Conservation (phyloP, 2,888 invertebrate genomes). For the Cryptophagus acutangulus region DNA sequence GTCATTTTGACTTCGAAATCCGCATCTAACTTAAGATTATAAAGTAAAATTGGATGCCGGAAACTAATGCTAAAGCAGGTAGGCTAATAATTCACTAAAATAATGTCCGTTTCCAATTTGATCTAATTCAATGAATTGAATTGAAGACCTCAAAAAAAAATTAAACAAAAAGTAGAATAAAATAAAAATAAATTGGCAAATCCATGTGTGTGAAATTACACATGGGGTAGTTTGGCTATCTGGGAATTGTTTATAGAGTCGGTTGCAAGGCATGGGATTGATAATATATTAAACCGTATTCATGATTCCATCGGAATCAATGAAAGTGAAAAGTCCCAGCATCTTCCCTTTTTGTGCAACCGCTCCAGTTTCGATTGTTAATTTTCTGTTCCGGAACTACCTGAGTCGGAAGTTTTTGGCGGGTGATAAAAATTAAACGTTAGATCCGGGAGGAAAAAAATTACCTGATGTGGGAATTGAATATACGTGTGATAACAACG, state of each 20-base stretch:
- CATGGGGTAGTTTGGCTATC: not conserved
- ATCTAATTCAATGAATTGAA: not conserved
- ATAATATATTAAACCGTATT: constrained; percentile 1
- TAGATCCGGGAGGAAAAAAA: constrained; percentile 26
- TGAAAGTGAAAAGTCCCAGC: constrained; percentile 14
- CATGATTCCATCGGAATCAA: constrained; percentile 15
- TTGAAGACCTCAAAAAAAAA: not conserved
- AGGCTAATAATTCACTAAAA: not conserved
- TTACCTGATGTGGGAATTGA: constrained; percentile 39
- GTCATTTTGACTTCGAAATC: too few species aligned
- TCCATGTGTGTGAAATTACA: not conserved
- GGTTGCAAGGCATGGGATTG: not conserved
- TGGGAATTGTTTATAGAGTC: not conserved
- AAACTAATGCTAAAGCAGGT: constrained; percentile 1
- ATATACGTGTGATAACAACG: constrained; percentile 19
- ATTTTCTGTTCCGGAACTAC: constrained; percentile 39
- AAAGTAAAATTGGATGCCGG: too few species aligned
- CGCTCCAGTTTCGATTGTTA: constrained; percentile 21
- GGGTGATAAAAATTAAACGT: constrained; percentile 37
- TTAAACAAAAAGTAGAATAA: not conserved
- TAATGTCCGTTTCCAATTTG: not conserved
- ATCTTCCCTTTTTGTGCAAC: constrained; percentile 16
- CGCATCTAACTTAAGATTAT: too few species aligned
- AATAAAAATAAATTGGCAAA: not conserved
- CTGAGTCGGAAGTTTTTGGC: constrained; percentile 43